Percentiles rank a stretch among this genome's conserved stretches.
These are phyloP conservation scores for Hirundo rustica DNA, from an alignment of 2,797 vertebrate species.

Conservation along the genomic window DNA sequence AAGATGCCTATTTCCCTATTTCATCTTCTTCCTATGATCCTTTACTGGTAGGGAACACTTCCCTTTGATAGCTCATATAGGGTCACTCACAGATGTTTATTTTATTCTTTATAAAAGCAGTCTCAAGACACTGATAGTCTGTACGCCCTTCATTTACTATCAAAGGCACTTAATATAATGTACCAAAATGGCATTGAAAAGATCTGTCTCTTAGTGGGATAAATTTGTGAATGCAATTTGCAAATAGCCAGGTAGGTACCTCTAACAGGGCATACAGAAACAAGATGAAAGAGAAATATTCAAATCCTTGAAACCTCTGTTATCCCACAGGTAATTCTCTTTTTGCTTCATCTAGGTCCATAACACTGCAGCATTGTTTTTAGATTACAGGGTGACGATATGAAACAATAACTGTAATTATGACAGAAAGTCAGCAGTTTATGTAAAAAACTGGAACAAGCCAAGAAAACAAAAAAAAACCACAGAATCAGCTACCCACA, in stretches of 20 bases:
- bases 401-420: constrained; percentile 31
- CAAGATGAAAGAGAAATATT: constrained; percentile 40
- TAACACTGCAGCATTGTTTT: constrained; percentile 2
- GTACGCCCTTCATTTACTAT: constrained; percentile 10
- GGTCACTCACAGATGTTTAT: not conserved
- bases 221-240: constrained; percentile 3
- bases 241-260: not conserved
- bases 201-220: not conserved
- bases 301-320: not conserved
- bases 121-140: not conserved
- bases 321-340: not conserved
- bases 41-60: not conserved
- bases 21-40: constrained; percentile 9
- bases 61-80: constrained; percentile 1
- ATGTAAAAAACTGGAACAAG: not conserved
- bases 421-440: not conserved
- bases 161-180: constrained; percentile 4
- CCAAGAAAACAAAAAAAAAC: not conserved
- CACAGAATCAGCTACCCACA: not conserved
- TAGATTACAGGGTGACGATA: not conserved
- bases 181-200: not conserved
- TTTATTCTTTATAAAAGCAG: constrained; percentile 1
- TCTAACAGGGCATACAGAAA: not conserved
- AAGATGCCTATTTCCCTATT: not conserved
- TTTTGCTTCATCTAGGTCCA: constrained; percentile 15